Evolutionary conservation across 2,888 invertebrate species (phyloP).

Genomic region (Drosophila cyrtoloma): DNA sequence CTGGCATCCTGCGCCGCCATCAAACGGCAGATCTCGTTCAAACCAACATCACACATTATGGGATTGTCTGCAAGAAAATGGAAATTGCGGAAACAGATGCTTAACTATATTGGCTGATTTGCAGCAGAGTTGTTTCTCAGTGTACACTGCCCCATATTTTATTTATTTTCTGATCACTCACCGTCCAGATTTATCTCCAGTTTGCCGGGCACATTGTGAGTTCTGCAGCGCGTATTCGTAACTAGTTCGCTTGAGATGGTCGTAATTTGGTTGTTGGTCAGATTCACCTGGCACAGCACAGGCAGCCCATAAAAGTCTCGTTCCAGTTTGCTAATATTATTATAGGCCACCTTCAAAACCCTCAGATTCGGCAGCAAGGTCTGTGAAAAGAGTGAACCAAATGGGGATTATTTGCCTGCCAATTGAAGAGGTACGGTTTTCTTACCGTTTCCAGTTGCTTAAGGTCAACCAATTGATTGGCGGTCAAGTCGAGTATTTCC

Average conservation of each 20-base stretch:
- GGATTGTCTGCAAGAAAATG: conserved; percentile 89
- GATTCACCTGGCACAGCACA: conserved; percentile 91
- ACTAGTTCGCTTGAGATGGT: conserved; percentile 91
- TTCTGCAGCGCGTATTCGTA: conserved; percentile 91
- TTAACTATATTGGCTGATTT: background rate
- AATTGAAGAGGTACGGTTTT: background rate
- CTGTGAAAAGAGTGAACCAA: conserved; percentile 85
- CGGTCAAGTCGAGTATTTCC: conserved; percentile 91
- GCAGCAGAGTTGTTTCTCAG: background rate
- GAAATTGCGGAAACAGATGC: background rate
- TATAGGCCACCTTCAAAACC: conserved; percentile 91
- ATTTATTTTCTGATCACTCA: conserved; percentile 83
- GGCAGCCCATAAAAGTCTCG: conserved; percentile 94
- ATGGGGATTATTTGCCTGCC: background rate
- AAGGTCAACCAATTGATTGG: conserved; percentile 91
- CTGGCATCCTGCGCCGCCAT: conserved; percentile 91
- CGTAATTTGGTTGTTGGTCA: conserved; percentile 91
- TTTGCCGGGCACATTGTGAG: conserved; percentile 90
- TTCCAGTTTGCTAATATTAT: conserved; percentile 90
- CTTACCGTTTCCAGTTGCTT: conserved; percentile 93
- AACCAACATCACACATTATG: conserved; percentile 90
- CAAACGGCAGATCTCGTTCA: conserved; percentile 89
- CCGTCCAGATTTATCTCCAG: conserved; percentile 92
- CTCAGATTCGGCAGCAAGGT: conserved; percentile 92
- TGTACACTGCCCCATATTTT: background rate